These are phyloP conservation scores for Clunio marinus DNA, from an alignment of 2,888 invertebrate genomes.

Conservation along the genomic window DNA sequence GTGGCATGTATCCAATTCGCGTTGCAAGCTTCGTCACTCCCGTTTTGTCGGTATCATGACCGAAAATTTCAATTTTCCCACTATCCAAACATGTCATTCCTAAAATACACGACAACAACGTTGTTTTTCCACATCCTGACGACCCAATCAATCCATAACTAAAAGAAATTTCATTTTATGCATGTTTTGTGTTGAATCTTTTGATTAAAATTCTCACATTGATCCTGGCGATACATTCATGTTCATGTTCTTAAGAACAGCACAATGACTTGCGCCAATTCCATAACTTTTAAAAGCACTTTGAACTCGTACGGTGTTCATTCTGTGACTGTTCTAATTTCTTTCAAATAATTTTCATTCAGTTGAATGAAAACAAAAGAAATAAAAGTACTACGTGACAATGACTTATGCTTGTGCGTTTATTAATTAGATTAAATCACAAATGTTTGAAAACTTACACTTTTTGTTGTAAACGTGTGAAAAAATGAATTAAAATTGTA, in stretches of 20 bases:
- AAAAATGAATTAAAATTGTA: too few species aligned
- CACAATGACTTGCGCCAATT: too few species aligned
- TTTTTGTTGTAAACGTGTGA: too few species aligned
- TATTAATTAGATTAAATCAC: too few species aligned
- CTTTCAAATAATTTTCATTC: too few species aligned
- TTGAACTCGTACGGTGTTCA: too few species aligned
- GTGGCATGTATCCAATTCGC: slow-evolving; percentile 84
- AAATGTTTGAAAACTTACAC: too few species aligned
- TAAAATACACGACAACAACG: slow-evolving; percentile 77
- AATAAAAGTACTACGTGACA: too few species aligned
- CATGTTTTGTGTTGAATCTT: neutral
- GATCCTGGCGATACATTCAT: neutral
- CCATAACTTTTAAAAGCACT: neutral
- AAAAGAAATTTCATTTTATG: neutral
- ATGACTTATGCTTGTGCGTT: too few species aligned
- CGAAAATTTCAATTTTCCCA: slow-evolving; percentile 73
- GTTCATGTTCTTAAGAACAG: neutral
- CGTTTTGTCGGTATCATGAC: too few species aligned
- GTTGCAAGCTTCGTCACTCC: slow-evolving; percentile 62
- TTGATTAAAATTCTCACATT: neutral
- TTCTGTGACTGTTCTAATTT: too few species aligned
- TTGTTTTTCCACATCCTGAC: slow-evolving; percentile 87
- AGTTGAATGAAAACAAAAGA: too few species aligned
- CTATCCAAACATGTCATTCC: slow-evolving; percentile 68
- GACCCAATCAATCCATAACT: slow-evolving; percentile 57